phyloP scores from a whole-genome alignment of 2,888 invertebrate species.

The Creontiades dilutus region DNA sequence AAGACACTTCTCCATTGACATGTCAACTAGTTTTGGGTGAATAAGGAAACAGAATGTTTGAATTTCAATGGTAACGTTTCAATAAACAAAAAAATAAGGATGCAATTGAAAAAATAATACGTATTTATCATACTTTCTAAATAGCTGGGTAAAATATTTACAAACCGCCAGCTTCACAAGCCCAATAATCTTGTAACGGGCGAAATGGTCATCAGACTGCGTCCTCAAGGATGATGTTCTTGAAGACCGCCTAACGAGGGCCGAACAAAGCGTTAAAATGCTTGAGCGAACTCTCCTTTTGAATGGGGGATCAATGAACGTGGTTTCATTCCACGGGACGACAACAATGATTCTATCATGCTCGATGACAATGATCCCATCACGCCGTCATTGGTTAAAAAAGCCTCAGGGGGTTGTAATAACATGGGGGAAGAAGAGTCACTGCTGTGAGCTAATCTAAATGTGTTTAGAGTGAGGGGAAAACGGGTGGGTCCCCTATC shows the following conservation, averaged over 20 bases:
- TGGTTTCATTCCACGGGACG: conserved; percentile 43
- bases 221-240: background rate
- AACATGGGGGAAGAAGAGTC: conserved; percentile 55
- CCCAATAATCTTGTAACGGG: no score
- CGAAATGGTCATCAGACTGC: background rate
- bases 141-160: no score
- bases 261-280: conserved; percentile 28
- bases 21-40: no score
- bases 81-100: no score
- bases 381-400: conserved; percentile 61
- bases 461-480: conserved; percentile 57
- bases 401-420: conserved; percentile 64
- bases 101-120: no score
- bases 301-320: conserved; percentile 55
- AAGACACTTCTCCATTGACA: no score
- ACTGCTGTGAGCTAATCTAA: conserved; percentile 65
- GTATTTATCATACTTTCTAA: no score
- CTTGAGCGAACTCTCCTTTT: conserved; percentile 22
- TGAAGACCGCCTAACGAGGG: conserved; percentile 23
- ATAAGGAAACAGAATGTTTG: no score
- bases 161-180: no score
- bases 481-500: background rate
- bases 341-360: conserved; percentile 64
- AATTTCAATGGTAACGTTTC: no score
- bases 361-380: conserved; percentile 67